A percentile compares a stretch with the other conserved stretches of the same genome.
phyloP scores from a whole-genome alignment of 92 coral and sea anemone species.

The Epizoanthus stellaris region DNA sequence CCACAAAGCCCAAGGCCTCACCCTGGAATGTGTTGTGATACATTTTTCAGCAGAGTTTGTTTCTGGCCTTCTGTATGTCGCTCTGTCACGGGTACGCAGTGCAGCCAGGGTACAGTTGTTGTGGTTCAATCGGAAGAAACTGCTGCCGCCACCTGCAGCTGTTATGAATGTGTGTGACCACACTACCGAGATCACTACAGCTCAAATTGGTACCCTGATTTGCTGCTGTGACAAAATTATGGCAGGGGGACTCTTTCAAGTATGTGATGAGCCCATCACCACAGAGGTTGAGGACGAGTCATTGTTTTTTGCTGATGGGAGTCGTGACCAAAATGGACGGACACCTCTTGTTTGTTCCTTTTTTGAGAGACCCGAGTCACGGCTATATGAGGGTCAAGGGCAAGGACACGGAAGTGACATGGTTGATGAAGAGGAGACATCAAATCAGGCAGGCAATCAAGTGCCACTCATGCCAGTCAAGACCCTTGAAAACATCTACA shows the following conservation, averaged over 20 bases:
- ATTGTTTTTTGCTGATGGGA: neutral
- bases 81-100: conserved; percentile 12
- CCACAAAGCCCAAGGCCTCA: conserved; percentile 26
- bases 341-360: conserved; percentile 20
- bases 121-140: neutral
- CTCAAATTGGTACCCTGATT: neutral
- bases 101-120: conserved; percentile 20
- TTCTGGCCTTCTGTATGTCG: neutral
- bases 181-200: neutral
- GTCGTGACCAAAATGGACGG: conserved; percentile 8
- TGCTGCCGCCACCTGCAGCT: conserved; percentile 15
- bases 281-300: neutral
- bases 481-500: conserved; percentile 1
- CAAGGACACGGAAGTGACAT: neutral
- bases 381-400: neutral
- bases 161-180: conserved; percentile 14
- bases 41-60: conserved; percentile 12
- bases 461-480: conserved; percentile 7
- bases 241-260: neutral
- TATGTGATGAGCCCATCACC: neutral
- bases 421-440: neutral
- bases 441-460: neutral
- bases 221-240: conserved; percentile 17
- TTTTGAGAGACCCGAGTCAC: conserved; percentile 12
- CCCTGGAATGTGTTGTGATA: conserved; percentile 7